A percentile compares a stretch with the other conserved stretches of the same genome.
These are phyloP conservation scores for Hyperoplus immaculatus DNA, from an alignment of 2,797 vertebrate genomes.

Conservation along the genomic window DNA sequence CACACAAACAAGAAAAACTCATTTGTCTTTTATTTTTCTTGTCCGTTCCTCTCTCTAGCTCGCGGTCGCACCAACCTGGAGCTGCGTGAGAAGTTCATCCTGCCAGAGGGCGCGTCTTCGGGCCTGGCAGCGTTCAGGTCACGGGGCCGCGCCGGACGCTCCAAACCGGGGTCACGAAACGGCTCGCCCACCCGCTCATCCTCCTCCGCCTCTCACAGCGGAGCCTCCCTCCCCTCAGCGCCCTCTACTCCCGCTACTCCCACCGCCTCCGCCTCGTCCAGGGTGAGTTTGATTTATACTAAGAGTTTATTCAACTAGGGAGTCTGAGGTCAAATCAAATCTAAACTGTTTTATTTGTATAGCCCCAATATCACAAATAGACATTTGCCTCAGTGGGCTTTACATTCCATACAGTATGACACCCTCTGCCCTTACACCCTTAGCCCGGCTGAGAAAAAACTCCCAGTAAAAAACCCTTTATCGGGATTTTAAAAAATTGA, in stretches of 20 bases:
- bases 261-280: constrained; percentile 91
- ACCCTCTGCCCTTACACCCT: too few species aligned
- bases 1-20: neutral
- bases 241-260: constrained; percentile 94
- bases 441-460: too few species aligned
- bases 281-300: constrained; percentile 81
- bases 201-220: constrained; percentile 97
- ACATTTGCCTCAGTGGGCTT: too few species aligned
- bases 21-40: neutral
- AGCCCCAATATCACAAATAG: too few species aligned
- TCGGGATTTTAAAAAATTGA: too few species aligned
- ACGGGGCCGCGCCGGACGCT: constrained; percentile 88
- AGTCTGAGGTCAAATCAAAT: neutral
- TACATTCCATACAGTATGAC: too few species aligned
- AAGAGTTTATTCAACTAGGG: neutral
- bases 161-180: constrained; percentile 95
- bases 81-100: constrained; percentile 97
- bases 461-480: too few species aligned
- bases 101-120: constrained; percentile 94
- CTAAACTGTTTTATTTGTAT: neutral
- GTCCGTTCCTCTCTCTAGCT: constrained; percentile 79
- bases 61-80: constrained; percentile 98
- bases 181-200: constrained; percentile 96
- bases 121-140: constrained; percentile 96
- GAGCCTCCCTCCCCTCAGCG: constrained; percentile 94